Evolutionary conservation across 1,140 invertebrate species (phyloP).

Genomic region (Pogonomyrmex californicus): DNA sequence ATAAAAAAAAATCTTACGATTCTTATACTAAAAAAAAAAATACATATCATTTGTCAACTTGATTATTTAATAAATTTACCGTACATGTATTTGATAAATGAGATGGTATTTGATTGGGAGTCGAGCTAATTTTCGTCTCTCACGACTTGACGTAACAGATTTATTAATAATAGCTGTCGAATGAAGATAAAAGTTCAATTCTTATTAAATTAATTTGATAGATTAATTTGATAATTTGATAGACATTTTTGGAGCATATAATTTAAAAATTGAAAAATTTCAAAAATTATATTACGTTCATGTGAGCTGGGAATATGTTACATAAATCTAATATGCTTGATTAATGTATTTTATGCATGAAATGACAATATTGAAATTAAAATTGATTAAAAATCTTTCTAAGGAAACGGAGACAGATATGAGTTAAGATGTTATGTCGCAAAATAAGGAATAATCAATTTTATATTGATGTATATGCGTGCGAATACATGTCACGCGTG

Average conservation of each 20-base stretch:
- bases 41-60: neutral
- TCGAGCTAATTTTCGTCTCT: neutral
- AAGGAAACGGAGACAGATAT: conserved; percentile 1
- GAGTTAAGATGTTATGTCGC: neutral
- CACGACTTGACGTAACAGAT: neutral
- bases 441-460: conserved; percentile 28
- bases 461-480: conserved; percentile 1
- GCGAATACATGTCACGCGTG: too few species aligned
- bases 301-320: neutral
- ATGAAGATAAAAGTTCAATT: neutral
- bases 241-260: too few species aligned
- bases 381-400: conserved; percentile 30
- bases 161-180: neutral
- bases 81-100: neutral
- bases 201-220: neutral
- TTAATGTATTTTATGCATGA: too few species aligned
- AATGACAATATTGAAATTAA: neutral
- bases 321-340: neutral
- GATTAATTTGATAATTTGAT: too few species aligned
- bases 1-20: conserved; percentile 27
- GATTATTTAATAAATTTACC: neutral
- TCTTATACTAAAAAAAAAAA: neutral
- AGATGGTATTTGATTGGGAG: neutral
- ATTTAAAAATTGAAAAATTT: neutral
- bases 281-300: neutral